Percentiles rank a stretch among this genome's conserved stretches.
phyloP scores from a whole-genome alignment of 1,140 invertebrate genomes.

The Drepana arcuata region DNA sequence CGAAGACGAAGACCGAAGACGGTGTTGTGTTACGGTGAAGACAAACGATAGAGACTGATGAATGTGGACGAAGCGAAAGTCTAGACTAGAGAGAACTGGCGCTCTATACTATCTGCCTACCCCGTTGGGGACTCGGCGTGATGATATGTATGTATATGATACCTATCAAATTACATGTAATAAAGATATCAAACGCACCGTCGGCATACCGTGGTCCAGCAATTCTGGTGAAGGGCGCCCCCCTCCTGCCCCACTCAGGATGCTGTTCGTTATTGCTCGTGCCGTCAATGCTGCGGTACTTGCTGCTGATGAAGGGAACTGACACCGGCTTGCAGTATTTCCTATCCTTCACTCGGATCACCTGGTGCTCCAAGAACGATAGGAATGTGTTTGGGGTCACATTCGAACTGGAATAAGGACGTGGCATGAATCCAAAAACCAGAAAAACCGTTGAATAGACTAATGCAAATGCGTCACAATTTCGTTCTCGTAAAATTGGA shows the following conservation, averaged over 20 bases:
- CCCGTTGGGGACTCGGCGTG: too few relatives aligned
- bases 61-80: too few relatives aligned
- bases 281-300: conserved; percentile 84
- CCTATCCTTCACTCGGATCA: conserved; percentile 30
- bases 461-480: too few relatives aligned
- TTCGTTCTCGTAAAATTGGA: too few relatives aligned
- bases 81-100: too few relatives aligned
- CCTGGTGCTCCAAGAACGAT: conserved; percentile 50
- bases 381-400: conserved; percentile 57
- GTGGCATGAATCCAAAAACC: neutral
- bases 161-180: too few relatives aligned
- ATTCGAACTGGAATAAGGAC: conserved; percentile 20
- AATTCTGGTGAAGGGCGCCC: conserved; percentile 79
- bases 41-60: too few relatives aligned
- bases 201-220: conserved; percentile 87
- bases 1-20: too few relatives aligned
- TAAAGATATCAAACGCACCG: conserved; percentile 77
- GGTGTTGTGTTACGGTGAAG: too few relatives aligned
- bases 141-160: too few relatives aligned
- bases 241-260: conserved; percentile 80
- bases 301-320: conserved; percentile 30
- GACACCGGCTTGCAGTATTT: conserved; percentile 36
- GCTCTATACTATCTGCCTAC: too few relatives aligned
- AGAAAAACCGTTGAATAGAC: neutral
- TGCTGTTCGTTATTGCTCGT: conserved; percentile 87